Evolutionary conservation across 2,797 vertebrate species (phyloP).

Genomic region (Huso huso): DNA sequence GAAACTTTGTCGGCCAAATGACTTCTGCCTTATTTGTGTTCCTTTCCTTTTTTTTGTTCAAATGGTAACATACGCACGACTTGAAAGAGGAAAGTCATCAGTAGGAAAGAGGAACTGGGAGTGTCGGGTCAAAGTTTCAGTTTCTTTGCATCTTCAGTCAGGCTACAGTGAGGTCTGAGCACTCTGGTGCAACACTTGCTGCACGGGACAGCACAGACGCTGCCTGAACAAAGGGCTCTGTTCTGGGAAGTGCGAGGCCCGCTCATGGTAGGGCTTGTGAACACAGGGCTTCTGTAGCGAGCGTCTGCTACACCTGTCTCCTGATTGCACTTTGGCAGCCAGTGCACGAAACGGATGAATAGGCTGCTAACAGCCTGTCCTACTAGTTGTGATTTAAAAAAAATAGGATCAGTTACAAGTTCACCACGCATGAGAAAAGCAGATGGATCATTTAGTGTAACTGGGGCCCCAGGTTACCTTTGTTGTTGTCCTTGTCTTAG

Average conservation of each 20-base stretch:
- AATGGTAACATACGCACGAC: no score
- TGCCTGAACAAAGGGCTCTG: constrained; percentile 15
- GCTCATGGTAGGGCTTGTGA: constrained; percentile 18
- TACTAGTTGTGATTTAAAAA: no score
- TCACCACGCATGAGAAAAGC: background rate
- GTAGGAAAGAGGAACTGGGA: no score
- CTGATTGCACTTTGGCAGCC: constrained; percentile 5
- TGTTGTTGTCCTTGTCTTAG: background rate
- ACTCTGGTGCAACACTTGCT: constrained; percentile 5
- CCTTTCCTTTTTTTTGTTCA: no score
- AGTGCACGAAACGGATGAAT: constrained; percentile 6
- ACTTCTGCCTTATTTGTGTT: no score
- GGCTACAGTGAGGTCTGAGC: constrained; percentile 3
- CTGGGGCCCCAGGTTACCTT: constrained; percentile 18
- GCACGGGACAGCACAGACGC: constrained; percentile 1
- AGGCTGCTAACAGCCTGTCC: constrained; percentile 17
- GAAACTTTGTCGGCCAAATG: no score
- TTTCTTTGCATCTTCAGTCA: background rate
- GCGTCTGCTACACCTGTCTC: constrained; percentile 26
- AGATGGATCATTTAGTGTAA: constrained; percentile 3
- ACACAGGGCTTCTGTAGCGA: constrained; percentile 28
- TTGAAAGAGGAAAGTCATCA: no score
- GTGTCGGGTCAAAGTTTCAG: no score
- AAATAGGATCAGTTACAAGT: no score
- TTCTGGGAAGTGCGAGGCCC: constrained; percentile 13